Evolutionary conservation across 2,797 vertebrate genomes (phyloP).

Genomic region (Takifugu ocellatus): DNA sequence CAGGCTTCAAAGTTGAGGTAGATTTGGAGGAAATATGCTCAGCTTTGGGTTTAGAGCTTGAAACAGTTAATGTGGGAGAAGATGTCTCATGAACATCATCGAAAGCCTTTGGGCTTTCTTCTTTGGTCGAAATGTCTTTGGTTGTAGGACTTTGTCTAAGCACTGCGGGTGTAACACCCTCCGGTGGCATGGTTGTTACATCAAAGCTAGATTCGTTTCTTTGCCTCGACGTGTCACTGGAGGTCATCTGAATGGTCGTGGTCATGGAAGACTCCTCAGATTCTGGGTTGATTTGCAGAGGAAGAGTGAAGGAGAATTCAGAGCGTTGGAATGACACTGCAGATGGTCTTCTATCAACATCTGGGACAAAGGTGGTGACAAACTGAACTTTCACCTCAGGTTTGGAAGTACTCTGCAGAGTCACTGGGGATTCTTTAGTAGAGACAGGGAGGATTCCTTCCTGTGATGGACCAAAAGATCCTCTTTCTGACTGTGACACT

Average conservation of each 20-base stretch:
- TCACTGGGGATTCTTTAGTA: conserved; percentile 10
- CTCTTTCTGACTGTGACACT: conserved; percentile 7
- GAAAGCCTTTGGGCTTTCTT: conserved; percentile 4
- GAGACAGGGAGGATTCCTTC: no score
- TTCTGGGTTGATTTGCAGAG: conserved; percentile 26
- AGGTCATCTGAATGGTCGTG: conserved; percentile 32
- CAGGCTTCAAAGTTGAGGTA: conserved; percentile 26
- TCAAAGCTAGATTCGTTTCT: neutral
- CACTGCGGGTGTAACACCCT: conserved; percentile 15
- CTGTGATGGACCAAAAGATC: conserved; percentile 11
- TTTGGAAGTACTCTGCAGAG: conserved; percentile 24
- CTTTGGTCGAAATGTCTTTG: conserved; percentile 13
- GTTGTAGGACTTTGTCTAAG: conserved; percentile 11
- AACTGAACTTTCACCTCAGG: conserved; percentile 31
- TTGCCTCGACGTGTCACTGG: conserved; percentile 20
- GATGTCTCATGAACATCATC: conserved; percentile 12
- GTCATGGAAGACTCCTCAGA: conserved; percentile 27
- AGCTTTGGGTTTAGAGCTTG: conserved; percentile 6
- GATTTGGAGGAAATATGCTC: conserved; percentile 8
- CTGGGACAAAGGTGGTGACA: conserved; percentile 44
- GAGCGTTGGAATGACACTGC: conserved; percentile 45
- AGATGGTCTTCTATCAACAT: conserved; percentile 24
- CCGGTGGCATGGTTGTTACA: conserved; percentile 11
- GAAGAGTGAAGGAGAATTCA: conserved; percentile 46
- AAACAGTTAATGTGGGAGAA: conserved; percentile 1